These are phyloP conservation scores for Jacana jacana DNA, from an alignment of 2,113 vertebrate species.

Conservation along the genomic window DNA sequence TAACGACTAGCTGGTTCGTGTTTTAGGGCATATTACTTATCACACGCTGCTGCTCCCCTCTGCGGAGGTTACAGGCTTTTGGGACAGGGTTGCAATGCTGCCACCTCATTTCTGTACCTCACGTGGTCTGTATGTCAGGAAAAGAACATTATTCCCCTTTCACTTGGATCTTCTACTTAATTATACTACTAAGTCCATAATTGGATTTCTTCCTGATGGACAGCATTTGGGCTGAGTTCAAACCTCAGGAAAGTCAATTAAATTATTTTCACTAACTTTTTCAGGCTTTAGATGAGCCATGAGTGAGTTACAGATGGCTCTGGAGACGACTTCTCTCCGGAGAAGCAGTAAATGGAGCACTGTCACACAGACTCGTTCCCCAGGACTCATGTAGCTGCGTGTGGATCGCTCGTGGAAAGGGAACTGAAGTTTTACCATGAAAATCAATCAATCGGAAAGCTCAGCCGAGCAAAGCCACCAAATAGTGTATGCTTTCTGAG, in stretches of 20 bases:
- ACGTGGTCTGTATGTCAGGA: neutral
- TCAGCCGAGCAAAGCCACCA: neutral
- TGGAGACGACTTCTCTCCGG: neutral
- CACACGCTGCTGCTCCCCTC: accelerated
- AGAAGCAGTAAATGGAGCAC: neutral
- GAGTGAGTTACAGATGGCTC: neutral
- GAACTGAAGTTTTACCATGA: neutral
- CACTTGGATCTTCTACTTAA: neutral
- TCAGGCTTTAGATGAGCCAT: neutral
- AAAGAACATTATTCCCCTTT: neutral
- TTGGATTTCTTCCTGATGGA: neutral
- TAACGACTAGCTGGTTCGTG: accelerated
- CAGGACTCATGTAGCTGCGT: neutral
- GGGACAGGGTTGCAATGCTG: neutral
- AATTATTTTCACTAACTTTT: neutral
- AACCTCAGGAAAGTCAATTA: neutral
- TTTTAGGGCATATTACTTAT: neutral
- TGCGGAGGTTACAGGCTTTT: neutral
- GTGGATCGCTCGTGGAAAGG: neutral
- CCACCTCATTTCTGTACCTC: neutral
- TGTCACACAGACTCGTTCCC: neutral
- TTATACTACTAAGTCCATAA: neutral
- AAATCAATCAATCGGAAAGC: neutral
- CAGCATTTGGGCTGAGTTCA: neutral
- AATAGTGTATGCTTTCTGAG: neutral